Conservation (phyloP, 2,797 vertebrate species). For the Halcyon smyrnensis region DNA sequence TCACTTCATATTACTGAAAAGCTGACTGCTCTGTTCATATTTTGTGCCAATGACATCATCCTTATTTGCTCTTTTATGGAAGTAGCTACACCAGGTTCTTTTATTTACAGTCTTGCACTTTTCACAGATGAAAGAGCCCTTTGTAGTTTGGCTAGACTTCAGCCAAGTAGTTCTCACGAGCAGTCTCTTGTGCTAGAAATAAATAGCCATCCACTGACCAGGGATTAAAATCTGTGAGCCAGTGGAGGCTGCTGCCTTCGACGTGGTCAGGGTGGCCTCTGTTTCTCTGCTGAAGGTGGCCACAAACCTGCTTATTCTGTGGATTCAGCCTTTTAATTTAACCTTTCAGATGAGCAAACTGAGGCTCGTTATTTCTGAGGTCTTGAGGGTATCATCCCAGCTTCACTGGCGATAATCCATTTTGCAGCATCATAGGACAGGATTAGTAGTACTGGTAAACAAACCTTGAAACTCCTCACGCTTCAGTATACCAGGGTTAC, state of each 20-base stretch:
- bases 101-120: neutral
- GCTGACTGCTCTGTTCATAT: constrained; percentile 19
- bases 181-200: neutral
- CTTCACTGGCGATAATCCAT: neutral
- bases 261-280: neutral
- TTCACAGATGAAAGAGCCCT: neutral
- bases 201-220: neutral
- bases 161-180: neutral
- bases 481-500: neutral
- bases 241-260: neutral
- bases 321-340: neutral
- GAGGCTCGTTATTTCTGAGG: neutral
- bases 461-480: neutral
- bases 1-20: neutral
- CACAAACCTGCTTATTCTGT: neutral
- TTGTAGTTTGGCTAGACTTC: neutral
- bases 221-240: neutral
- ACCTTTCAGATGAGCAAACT: neutral
- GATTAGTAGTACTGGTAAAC: neutral
- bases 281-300: neutral
- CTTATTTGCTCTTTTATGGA: neutral
- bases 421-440: neutral
- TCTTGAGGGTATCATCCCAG: neutral
- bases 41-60: neutral
- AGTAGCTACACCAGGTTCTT: neutral